Conservation (phyloP, 2,797 vertebrate species). For the Coracias cyanogaster region DNA sequence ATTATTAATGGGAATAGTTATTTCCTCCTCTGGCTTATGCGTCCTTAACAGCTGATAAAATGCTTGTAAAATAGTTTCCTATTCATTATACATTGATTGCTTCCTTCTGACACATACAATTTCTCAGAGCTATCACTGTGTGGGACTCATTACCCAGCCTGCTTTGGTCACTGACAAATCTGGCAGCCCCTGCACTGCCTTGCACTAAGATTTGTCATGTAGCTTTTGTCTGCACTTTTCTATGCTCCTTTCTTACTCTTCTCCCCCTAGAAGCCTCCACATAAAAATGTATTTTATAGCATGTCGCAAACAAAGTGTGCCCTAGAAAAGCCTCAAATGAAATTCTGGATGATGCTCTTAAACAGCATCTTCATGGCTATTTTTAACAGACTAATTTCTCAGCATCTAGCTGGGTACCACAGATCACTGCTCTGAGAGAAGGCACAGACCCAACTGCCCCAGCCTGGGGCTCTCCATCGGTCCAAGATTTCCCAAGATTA, state of each 20-base stretch:
- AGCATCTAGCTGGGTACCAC: background rate
- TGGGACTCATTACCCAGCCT: background rate
- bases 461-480: background rate
- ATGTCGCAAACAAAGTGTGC: background rate
- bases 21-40: constrained; percentile 54
- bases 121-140: constrained; percentile 40
- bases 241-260: background rate
- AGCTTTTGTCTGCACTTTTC: background rate
- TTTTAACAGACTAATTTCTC: background rate
- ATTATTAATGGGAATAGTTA: constrained; percentile 72
- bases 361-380: background rate
- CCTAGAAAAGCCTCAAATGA: background rate
- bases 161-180: constrained; percentile 6
- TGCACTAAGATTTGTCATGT: background rate
- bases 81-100: constrained; percentile 53
- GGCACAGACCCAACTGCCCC: background rate
- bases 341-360: background rate
- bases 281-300: background rate
- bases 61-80: constrained; percentile 41
- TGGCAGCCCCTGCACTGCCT: constrained; percentile 45
- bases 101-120: constrained; percentile 36
- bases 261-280: background rate
- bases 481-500: background rate
- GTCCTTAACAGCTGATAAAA: constrained; percentile 73
- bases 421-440: background rate